phyloP scores from a whole-genome alignment of 2,113 vertebrate genomes.

The Ciconia stormi region DNA sequence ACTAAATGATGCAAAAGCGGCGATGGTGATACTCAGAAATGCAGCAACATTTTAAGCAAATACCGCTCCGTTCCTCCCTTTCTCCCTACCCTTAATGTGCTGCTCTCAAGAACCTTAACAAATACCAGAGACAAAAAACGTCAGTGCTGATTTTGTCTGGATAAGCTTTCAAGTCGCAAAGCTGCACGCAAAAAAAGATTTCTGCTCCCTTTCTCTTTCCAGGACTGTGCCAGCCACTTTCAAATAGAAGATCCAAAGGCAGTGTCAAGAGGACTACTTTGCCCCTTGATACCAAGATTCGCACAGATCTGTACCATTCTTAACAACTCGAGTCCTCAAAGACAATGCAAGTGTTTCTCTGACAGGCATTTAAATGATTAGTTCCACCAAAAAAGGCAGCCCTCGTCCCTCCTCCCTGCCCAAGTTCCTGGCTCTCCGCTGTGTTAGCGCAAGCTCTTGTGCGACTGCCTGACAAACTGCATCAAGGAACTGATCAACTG shows the following conservation, averaged over 20 bases:
- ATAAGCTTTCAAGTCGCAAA: neutral
- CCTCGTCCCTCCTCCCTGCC: neutral
- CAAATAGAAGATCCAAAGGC: neutral
- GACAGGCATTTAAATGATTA: neutral
- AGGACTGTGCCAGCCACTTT: neutral
- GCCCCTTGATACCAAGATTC: neutral
- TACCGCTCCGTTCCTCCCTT: neutral
- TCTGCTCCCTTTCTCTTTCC: neutral
- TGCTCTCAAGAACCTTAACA: neutral
- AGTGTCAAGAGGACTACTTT: neutral
- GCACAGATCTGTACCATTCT: neutral
- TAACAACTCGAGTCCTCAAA: fast-evolving
- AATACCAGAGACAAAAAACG: neutral
- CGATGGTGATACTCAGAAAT: fast-evolving
- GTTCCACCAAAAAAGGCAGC: neutral
- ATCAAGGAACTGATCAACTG: neutral
- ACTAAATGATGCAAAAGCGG: fast-evolving
- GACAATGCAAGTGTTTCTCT: neutral
- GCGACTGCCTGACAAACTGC: neutral
- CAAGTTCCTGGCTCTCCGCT: neutral
- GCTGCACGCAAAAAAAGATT: fast-evolving
- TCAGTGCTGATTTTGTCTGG: neutral
- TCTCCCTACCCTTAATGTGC: fast-evolving
- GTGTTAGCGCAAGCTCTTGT: neutral
- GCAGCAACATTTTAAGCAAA: neutral